phyloP scores from a whole-genome alignment of 2,797 vertebrate genomes.

The Fistularia tabacaria region DNA sequence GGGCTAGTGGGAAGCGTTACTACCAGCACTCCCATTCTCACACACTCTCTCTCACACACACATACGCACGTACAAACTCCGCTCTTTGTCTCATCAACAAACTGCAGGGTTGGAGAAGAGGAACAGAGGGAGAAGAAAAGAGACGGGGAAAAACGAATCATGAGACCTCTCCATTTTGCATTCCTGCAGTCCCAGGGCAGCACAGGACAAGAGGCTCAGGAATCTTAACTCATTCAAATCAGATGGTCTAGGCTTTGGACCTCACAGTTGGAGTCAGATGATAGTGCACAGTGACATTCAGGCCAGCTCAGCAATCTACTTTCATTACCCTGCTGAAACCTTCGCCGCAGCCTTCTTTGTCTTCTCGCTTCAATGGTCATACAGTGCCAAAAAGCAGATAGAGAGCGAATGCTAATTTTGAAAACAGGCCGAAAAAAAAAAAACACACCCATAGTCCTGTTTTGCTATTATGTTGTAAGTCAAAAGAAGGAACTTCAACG shows the following conservation, averaged over 20 bases:
- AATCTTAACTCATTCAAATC: slow-evolving; percentile 62
- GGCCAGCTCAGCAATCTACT: slow-evolving; percentile 10
- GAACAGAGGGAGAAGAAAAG: slow-evolving; percentile 37
- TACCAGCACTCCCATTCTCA: slow-evolving; percentile 1
- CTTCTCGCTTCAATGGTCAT: too few relatives aligned
- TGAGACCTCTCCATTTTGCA: slow-evolving; percentile 59
- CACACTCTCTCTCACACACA: slow-evolving; percentile 2
- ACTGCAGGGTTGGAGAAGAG: slow-evolving; percentile 33
- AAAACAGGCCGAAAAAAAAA: too few relatives aligned
- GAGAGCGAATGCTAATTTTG: too few relatives aligned
- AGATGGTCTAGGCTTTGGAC: slow-evolving; percentile 48
- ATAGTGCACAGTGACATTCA: slow-evolving; percentile 12
- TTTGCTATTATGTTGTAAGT: too few relatives aligned
- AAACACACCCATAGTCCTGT: too few relatives aligned
- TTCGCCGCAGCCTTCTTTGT: neutral
- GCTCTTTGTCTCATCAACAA: slow-evolving; percentile 15
- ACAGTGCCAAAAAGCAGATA: too few relatives aligned
- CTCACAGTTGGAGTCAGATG: slow-evolving; percentile 6
- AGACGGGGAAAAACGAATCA: slow-evolving; percentile 61
- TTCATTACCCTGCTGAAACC: neutral
- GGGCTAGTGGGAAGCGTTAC: slow-evolving; percentile 49
- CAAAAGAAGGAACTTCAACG: too few relatives aligned
- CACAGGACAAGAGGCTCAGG: slow-evolving; percentile 60
- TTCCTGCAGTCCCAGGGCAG: slow-evolving; percentile 67
- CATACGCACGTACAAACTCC: slow-evolving; percentile 11